Base-by-base conservation (phyloP, 1,140 invertebrate species). In the Planococcus citri region DNA sequence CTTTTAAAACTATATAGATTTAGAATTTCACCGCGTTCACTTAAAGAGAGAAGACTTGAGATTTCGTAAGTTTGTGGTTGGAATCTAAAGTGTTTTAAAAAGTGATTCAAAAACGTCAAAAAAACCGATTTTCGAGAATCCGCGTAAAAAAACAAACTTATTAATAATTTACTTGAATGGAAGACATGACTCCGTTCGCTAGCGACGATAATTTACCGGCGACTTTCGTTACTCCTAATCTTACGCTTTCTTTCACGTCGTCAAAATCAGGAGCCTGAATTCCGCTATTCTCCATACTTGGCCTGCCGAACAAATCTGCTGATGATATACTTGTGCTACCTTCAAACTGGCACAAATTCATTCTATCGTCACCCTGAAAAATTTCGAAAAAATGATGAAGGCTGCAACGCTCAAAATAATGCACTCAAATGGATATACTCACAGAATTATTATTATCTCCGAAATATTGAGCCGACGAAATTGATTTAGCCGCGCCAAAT, bases 391-490 rank as follows among this genome's bases (percentile, higher is more conserved):
- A 1, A 51, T 51, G 27, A 41, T n/a, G n/a, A n/a, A n/a, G n/a
- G n/a, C n/a, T n/a, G n/a, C n/a, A n/a, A n/a, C n/a, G n/a, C n/a
- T n/a, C 14, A 72, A 69, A 41, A 10, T 25, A 9, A 9, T 22
- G n/a, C 24, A 57, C 21, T 25, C 2, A 22, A 1, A 85, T 84
- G 70, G 74, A 78, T 73, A 78, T 70, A 73, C 76, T 64, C 27
- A 71, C 71, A 61, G 58, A 22, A 3, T 29, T 27, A 74, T 51
- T 58, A 60, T 27, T 58, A 68, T 91, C 88, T 2, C 87, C 87
- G 78, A 97, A 97, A 80, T 88, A 98, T 81, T 97, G 94, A 77
- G 96, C 93, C 0, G 96, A 98, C 70, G 94, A 97, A 74, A 99
- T 99, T 1, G 94, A 89, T 81, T 98, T 99, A 4, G 96, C 95